Conservation (phyloP, 35 echinoderm and acorn worm genomes). For the Stichopus chloronotus region DNA sequence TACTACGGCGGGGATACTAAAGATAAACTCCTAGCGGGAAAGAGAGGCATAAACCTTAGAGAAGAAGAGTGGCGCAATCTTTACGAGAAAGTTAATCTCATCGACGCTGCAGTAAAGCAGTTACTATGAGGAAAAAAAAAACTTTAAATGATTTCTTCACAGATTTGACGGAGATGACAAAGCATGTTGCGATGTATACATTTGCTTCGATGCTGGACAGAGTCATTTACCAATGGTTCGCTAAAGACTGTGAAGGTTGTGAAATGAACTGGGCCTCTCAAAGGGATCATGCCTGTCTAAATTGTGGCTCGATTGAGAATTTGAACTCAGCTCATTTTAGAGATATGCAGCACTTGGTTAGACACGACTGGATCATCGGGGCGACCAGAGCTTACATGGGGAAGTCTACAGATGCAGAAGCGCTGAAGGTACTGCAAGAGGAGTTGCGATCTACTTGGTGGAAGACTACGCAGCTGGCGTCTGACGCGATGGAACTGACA, state of each 20-base stretch:
- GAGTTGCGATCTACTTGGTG: background rate
- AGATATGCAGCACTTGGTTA: background rate
- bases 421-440: background rate
- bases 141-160: background rate
- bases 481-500: background rate
- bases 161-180: background rate
- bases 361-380: constrained; percentile 6
- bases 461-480: background rate
- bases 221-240: background rate
- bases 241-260: constrained; percentile 28
- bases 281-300: constrained; percentile 26
- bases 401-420: background rate
- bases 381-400: background rate
- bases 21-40: constrained; percentile 7
- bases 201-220: constrained; percentile 18
- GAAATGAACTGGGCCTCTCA: background rate
- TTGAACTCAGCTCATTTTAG: background rate
- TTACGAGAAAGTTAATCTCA: constrained; percentile 14
- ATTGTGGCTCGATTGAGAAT: background rate
- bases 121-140: background rate
- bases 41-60: constrained; percentile 22
- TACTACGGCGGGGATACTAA: background rate
- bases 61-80: background rate
- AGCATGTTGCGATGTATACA: background rate
- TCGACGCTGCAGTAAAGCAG: background rate